Conservation (phyloP, 2,888 invertebrate genomes). For the Zaprionus bogoriensis region DNA sequence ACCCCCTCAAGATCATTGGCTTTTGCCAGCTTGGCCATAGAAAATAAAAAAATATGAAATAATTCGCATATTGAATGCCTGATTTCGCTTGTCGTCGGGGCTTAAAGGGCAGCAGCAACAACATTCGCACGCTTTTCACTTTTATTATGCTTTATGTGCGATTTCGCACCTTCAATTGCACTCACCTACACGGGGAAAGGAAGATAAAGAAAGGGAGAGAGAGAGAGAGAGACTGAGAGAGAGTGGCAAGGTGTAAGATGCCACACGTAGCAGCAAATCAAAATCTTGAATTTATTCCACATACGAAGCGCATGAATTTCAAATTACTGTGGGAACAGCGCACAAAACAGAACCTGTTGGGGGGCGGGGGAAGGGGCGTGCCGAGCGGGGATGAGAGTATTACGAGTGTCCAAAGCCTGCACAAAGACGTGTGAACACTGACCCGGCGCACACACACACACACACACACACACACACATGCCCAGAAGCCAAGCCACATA, state of each 20-base stretch:
- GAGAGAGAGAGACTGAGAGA: neutral
- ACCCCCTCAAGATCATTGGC: too few relatives aligned
- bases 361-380: neutral
- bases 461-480: constrained; percentile 1
- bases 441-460: constrained; percentile 36
- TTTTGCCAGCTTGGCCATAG: too few relatives aligned
- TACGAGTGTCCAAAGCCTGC: constrained; percentile 47
- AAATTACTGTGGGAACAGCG: constrained; percentile 76
- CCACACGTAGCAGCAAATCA: constrained; percentile 74
- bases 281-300: constrained; percentile 80
- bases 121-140: constrained; percentile 57
- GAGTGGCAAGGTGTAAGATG: constrained; percentile 36
- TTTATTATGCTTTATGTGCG: constrained; percentile 75
- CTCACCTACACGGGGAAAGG: constrained; percentile 18
- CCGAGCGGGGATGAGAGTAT: neutral
- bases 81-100: too few relatives aligned
- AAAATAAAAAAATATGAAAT: too few relatives aligned
- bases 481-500: constrained; percentile 4
- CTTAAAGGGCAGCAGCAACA: constrained; percentile 1
- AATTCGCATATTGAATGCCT: neutral
- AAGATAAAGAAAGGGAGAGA: neutral
- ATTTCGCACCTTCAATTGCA: constrained; percentile 73
- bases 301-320: constrained; percentile 80
- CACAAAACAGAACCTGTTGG: constrained; percentile 29
- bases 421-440: constrained; percentile 54